Conservation (phyloP, 1,140 invertebrate genomes). For the Schlechtendalia chinensis region DNA sequence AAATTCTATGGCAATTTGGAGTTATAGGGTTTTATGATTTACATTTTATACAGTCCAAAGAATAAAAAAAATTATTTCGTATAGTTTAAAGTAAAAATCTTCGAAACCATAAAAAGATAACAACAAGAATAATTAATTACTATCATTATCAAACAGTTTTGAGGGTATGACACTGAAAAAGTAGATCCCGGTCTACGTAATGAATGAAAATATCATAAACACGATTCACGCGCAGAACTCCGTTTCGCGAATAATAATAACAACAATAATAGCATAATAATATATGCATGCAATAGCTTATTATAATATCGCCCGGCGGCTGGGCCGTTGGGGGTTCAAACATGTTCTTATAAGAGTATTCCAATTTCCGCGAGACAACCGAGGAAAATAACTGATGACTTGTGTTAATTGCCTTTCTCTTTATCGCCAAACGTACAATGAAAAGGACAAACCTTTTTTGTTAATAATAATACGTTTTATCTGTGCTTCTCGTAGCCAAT, state of each 20-base stretch:
- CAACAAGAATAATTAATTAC: no score
- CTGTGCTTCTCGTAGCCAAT: background rate
- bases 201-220: background rate
- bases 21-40: no score
- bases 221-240: background rate
- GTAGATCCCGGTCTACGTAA: background rate
- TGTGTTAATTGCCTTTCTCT: slow-evolving; percentile 30
- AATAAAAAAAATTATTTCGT: no score
- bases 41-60: no score
- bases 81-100: background rate
- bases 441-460: slow-evolving; percentile 3
- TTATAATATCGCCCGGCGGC: background rate
- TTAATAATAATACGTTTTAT: slow-evolving; percentile 4
- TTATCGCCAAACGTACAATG: background rate
- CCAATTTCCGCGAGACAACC: background rate
- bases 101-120: background rate
- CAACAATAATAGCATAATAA: background rate
- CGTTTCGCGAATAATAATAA: background rate
- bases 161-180: background rate
- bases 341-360: background rate
- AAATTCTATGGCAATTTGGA: no score
- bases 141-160: background rate
- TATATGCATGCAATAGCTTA: background rate
- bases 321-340: background rate
- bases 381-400: background rate